Evolutionary conservation across 2,797 vertebrate species (phyloP).

Genomic region (Sebastiscus tertius): DNA sequence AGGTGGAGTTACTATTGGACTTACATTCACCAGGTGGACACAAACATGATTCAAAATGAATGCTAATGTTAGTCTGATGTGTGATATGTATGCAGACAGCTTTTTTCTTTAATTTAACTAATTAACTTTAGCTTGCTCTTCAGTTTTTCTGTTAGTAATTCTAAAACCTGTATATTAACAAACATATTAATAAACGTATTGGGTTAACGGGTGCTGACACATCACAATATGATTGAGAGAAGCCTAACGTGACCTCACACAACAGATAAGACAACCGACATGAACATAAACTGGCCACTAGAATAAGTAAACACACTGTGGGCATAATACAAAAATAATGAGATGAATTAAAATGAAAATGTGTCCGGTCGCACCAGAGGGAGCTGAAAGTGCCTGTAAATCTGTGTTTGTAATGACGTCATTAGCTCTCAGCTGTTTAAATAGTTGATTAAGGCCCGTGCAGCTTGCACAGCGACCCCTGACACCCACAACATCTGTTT

Average conservation of each 20-base stretch:
- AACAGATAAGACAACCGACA: background rate
- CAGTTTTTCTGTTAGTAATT: background rate
- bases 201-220: background rate
- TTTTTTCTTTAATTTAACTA: too few species aligned
- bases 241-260: too few species aligned
- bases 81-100: too few species aligned
- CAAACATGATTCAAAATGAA: background rate
- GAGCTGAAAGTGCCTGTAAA: constrained; percentile 50
- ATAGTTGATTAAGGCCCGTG: constrained; percentile 67
- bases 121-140: too few species aligned
- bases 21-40: too few species aligned
- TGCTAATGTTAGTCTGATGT: too few species aligned
- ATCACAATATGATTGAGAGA: background rate
- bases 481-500: constrained; percentile 73
- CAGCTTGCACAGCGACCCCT: constrained; percentile 63
- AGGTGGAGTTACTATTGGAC: too few species aligned
- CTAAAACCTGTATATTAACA: background rate
- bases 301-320: background rate
- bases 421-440: constrained; percentile 63
- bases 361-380: constrained; percentile 25
- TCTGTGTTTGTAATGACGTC: constrained; percentile 59
- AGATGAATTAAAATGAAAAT: constrained; percentile 19
- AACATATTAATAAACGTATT: background rate
- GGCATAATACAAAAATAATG: background rate
- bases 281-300: fast-evolving